These are phyloP conservation scores for Trachelus troglodyta DNA, from an alignment of 2,888 invertebrate genomes.

Conservation along the genomic window DNA sequence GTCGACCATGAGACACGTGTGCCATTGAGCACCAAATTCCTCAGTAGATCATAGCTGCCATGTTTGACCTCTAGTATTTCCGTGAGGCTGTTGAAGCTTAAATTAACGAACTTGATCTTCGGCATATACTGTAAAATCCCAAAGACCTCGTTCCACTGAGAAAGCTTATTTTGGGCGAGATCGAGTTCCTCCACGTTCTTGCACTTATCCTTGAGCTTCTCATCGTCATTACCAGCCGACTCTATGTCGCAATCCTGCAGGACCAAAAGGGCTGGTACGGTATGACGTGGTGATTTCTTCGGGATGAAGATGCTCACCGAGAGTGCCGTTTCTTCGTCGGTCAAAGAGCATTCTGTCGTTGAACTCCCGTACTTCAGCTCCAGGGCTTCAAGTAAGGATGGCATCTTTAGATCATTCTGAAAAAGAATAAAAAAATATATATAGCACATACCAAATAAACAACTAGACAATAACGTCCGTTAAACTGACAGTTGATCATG, in stretches of 20 bases:
- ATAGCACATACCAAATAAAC: not conserved
- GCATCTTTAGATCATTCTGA: constrained; percentile 72
- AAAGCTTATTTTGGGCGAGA: constrained; percentile 90
- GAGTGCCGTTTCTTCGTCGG: constrained; percentile 71
- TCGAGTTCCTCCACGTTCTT: constrained; percentile 93
- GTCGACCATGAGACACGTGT: constrained; percentile 89
- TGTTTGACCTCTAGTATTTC: constrained; percentile 73
- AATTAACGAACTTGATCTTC: constrained; percentile 88
- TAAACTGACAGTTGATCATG: not conserved
- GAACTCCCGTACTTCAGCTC: constrained; percentile 83
- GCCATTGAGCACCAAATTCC: constrained; percentile 87
- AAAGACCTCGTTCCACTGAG: constrained; percentile 91
- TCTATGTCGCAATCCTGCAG: constrained; percentile 93
- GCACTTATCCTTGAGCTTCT: constrained; percentile 81
- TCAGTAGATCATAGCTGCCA: constrained; percentile 63
- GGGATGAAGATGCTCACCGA: constrained; percentile 90
- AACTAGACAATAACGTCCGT: not conserved
- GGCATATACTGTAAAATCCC: constrained; percentile 90
- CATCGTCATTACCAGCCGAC: constrained; percentile 85
- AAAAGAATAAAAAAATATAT: not conserved
- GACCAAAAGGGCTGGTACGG: constrained; percentile 85
- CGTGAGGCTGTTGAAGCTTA: constrained; percentile 88
- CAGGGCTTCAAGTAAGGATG: constrained; percentile 89
- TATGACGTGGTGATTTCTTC: constrained; percentile 79
- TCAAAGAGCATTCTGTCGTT: constrained; percentile 70